Evolutionary conservation across 2,797 vertebrate species (phyloP).

Genomic region (Lutjanus argentimaculatus): DNA sequence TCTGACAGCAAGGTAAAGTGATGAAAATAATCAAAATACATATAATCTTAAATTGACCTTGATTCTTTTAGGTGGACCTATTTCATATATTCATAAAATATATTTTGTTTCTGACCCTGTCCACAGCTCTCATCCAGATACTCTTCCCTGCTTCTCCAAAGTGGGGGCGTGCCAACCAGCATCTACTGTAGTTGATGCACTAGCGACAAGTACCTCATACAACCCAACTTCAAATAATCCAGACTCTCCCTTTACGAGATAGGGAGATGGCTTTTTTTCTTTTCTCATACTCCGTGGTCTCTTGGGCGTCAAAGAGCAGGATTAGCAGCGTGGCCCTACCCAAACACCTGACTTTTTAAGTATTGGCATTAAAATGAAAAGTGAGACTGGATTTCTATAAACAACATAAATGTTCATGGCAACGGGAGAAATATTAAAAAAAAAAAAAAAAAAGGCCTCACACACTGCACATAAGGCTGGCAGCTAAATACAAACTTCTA

Average conservation of each 20-base stretch:
- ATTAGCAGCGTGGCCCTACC: constrained; percentile 10
- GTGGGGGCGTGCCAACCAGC: no score
- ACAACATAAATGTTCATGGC: constrained; percentile 26
- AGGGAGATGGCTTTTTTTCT: constrained; percentile 16
- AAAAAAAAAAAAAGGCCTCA: constrained; percentile 45
- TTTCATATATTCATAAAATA: no score
- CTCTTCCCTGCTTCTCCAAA: no score
- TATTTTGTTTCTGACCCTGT: no score
- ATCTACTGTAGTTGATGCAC: no score
- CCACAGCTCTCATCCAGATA: no score
- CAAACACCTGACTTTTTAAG: constrained; percentile 15
- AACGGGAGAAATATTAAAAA: constrained; percentile 16
- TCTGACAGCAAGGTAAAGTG: no score
- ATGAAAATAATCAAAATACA: no score
- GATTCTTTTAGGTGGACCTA: no score
- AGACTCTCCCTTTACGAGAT: constrained; percentile 4
- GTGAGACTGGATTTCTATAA: neutral
- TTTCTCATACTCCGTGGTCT: constrained; percentile 15
- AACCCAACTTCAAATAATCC: no score
- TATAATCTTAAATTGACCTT: no score
- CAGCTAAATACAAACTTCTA: constrained; percentile 37
- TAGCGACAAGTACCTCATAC: no score
- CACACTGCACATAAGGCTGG: constrained; percentile 14
- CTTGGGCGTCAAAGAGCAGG: constrained; percentile 26
- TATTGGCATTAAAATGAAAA: constrained; percentile 15